Evolutionary conservation across 92 coral and sea anemone genomes (phyloP).

Genomic region (Umimayanthus chanpuru): DNA sequence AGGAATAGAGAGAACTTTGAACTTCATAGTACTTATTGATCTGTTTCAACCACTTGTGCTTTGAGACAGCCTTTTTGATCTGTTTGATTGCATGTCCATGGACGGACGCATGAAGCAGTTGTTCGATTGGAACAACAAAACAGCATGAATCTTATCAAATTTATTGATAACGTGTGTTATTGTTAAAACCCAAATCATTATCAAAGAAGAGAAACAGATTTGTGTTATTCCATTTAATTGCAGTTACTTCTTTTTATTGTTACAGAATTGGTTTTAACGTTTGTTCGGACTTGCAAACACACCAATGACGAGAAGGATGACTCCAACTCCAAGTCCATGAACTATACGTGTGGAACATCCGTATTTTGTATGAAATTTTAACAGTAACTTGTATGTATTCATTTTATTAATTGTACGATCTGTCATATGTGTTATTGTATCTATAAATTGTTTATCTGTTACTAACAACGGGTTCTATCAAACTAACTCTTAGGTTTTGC

Average conservation of each 20-base stretch:
- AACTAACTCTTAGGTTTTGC: too few relatives aligned
- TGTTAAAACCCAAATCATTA: not conserved
- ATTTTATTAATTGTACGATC: too few relatives aligned
- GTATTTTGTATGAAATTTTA: too few relatives aligned
- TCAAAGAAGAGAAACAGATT: not conserved
- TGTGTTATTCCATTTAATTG: conserved; percentile 1
- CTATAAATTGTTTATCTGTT: too few relatives aligned
- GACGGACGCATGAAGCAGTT: not conserved
- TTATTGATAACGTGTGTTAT: conserved; percentile 26
- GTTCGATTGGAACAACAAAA: not conserved
- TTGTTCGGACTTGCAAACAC: not conserved
- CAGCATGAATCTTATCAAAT: conserved; percentile 5
- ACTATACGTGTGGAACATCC: too few relatives aligned
- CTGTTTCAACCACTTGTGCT: not conserved
- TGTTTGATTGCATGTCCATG: conserved; percentile 6
- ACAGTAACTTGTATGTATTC: too few relatives aligned
- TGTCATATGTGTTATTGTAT: too few relatives aligned
- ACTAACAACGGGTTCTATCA: too few relatives aligned
- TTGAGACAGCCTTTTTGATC: too few relatives aligned
- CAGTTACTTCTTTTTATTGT: not conserved
- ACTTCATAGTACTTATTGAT: not conserved
- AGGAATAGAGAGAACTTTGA: not conserved
- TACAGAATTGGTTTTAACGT: not conserved
- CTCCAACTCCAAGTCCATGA: too few relatives aligned
- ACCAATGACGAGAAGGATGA: not conserved